Evolutionary conservation across 2,888 invertebrate genomes (phyloP).

Genomic region (Galerucella nymphaeae): DNA sequence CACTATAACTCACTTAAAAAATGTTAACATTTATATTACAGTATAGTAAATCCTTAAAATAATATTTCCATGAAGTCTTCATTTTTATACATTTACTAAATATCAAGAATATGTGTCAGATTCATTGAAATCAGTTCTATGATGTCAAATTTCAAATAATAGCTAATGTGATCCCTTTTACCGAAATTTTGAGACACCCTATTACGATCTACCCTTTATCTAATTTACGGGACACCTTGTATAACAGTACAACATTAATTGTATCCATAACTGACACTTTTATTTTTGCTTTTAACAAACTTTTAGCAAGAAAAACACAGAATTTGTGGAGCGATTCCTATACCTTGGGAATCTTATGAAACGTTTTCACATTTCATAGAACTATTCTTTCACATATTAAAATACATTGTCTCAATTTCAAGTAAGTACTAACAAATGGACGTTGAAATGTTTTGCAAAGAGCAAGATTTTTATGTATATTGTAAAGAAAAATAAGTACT

Average conservation of each 20-base stretch:
- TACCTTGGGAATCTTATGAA: background rate
- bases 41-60: slow-evolving; percentile 55
- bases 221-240: too few species aligned
- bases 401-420: slow-evolving; percentile 38
- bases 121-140: slow-evolving; percentile 19
- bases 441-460: slow-evolving; percentile 54
- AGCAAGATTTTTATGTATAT: slow-evolving; percentile 27
- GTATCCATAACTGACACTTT: too few species aligned
- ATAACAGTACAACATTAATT: too few species aligned
- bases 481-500: slow-evolving; percentile 37
- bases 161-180: too few species aligned
- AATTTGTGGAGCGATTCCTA: too few species aligned
- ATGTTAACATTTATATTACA: slow-evolving; percentile 64
- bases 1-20: slow-evolving; percentile 62
- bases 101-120: slow-evolving; percentile 25
- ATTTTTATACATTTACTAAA: slow-evolving; percentile 54
- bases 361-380: slow-evolving; percentile 1
- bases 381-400: slow-evolving; percentile 9
- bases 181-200: too few species aligned
- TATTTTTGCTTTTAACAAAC: too few species aligned
- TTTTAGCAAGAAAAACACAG: too few species aligned
- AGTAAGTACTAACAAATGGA: slow-evolving; percentile 55
- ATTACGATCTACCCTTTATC: too few species aligned
- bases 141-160: background rate
- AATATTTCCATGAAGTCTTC: slow-evolving; percentile 52